phyloP scores from a whole-genome alignment of 1,140 invertebrate genomes.

The Brachionus paranguensis region DNA sequence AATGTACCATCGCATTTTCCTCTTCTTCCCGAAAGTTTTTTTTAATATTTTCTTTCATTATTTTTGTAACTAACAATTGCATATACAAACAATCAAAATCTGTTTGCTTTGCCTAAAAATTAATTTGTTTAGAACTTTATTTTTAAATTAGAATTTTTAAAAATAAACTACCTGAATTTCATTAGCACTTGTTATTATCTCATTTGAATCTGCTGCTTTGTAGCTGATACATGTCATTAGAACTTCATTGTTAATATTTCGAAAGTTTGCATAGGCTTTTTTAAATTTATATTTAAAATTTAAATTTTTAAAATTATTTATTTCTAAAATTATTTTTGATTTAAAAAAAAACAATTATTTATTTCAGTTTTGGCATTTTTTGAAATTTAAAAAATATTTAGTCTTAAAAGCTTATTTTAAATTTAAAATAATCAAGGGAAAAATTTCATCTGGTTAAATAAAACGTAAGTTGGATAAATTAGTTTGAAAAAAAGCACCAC shows the following conservation, averaged over 20 bases:
- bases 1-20: background rate
- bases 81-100: background rate
- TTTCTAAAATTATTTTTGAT: too few species aligned
- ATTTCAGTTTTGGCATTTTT: too few species aligned
- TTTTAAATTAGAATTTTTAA: background rate
- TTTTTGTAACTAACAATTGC: background rate
- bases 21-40: background rate
- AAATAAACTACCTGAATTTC: background rate
- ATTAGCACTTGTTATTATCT: background rate
- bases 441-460: too few species aligned
- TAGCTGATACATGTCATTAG: background rate
- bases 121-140: background rate
- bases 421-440: too few species aligned
- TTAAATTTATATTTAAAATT: background rate
- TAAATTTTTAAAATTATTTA: too few species aligned
- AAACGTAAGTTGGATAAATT: too few species aligned
- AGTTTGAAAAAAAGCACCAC: too few species aligned
- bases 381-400: too few species aligned
- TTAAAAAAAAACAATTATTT: too few species aligned
- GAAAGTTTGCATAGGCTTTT: background rate
- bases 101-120: background rate
- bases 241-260: conserved; percentile 5
- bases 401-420: too few species aligned
- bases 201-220: background rate
- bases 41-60: conserved; percentile 4